A percentile compares a stretch with the other conserved stretches of the same genome.
Evolutionary conservation across 2,888 invertebrate species (phyloP).

Genomic region (Andrena flavipes): DNA sequence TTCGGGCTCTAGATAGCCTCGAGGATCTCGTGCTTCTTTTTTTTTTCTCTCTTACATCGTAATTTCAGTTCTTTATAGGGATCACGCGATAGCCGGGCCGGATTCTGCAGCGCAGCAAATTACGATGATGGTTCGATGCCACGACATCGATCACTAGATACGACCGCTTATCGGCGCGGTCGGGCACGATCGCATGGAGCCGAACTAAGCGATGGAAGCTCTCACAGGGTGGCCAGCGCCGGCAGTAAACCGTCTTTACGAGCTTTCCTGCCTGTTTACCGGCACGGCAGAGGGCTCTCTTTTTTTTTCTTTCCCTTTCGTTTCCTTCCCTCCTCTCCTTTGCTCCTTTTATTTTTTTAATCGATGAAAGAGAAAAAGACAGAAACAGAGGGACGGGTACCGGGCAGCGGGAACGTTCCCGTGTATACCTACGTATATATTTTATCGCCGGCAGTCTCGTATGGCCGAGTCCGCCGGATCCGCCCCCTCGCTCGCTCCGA

Average conservation of each 20-base stretch:
- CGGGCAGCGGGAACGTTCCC: slow-evolving; percentile 48
- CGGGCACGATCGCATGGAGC: slow-evolving; percentile 70
- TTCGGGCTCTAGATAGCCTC: slow-evolving; percentile 20
- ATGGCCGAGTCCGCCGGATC: slow-evolving; percentile 59
- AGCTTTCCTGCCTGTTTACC: slow-evolving; percentile 77
- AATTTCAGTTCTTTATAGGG: slow-evolving; percentile 22
- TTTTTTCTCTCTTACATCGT: slow-evolving; percentile 33
- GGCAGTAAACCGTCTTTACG: slow-evolving; percentile 80
- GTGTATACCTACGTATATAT: slow-evolving; percentile 69
- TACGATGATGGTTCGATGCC: slow-evolving; percentile 81
- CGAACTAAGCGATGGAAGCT: slow-evolving; percentile 59
- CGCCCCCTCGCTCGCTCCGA: slow-evolving; percentile 71
- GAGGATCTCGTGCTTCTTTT: slow-evolving; percentile 14
- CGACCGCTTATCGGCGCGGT: slow-evolving; percentile 70
- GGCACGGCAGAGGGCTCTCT: slow-evolving; percentile 49
- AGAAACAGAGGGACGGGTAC: slow-evolving; percentile 36
- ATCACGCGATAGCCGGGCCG: slow-evolving; percentile 33
- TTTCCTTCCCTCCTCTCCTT: slow-evolving; percentile 38
- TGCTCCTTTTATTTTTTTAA: slow-evolving; percentile 54
- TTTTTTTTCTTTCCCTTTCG: slow-evolving; percentile 44
- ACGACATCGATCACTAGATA: slow-evolving; percentile 81
- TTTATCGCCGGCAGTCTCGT: slow-evolving; percentile 73
- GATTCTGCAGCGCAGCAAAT: slow-evolving; percentile 50
- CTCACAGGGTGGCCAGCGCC: slow-evolving; percentile 56
- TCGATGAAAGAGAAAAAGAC: slow-evolving; percentile 54